phyloP scores from a whole-genome alignment of 2,113 vertebrate species.

The Apeltes quadracus region DNA sequence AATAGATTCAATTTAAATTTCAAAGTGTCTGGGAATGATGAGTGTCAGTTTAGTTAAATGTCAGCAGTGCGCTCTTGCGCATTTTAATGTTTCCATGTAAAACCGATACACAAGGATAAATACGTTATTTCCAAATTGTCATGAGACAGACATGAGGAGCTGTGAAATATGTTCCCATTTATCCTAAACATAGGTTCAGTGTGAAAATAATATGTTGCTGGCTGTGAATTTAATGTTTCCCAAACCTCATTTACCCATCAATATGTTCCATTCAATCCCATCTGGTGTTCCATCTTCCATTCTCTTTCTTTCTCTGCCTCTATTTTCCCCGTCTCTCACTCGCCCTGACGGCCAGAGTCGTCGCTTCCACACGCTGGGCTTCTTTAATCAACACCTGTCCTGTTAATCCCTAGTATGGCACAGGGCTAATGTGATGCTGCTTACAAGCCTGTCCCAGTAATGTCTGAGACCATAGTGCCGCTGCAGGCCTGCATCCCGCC shows the following conservation, averaged over 20 bases:
- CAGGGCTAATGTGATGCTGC: constrained; percentile 73
- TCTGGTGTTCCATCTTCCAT: constrained; percentile 63
- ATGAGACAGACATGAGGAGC: constrained; percentile 14
- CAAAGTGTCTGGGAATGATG: constrained; percentile 17
- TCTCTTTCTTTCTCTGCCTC: constrained; percentile 31
- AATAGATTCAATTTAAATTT: constrained; percentile 15
- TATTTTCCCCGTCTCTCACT: constrained; percentile 47
- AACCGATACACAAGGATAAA: background rate
- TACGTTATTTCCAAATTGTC: background rate
- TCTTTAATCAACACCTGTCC: constrained; percentile 83
- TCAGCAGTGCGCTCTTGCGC: background rate
- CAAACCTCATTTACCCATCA: constrained; percentile 79
- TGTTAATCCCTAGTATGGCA: constrained; percentile 78
- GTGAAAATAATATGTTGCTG: constrained; percentile 58
- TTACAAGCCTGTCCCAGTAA: constrained; percentile 71
- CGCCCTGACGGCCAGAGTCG: constrained; percentile 63
- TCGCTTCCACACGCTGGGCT: constrained; percentile 64
- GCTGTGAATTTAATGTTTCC: constrained; percentile 56
- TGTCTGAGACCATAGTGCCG: constrained; percentile 62
- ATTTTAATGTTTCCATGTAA: constrained; percentile 10
- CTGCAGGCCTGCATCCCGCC: constrained; percentile 46
- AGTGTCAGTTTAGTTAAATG: constrained; percentile 9
- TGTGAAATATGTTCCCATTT: constrained; percentile 40
- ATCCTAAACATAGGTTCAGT: constrained; percentile 19
- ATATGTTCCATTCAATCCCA: constrained; percentile 75